Conservation (phyloP, 2,888 invertebrate genomes). For the Rugalucina vietnamica region DNA sequence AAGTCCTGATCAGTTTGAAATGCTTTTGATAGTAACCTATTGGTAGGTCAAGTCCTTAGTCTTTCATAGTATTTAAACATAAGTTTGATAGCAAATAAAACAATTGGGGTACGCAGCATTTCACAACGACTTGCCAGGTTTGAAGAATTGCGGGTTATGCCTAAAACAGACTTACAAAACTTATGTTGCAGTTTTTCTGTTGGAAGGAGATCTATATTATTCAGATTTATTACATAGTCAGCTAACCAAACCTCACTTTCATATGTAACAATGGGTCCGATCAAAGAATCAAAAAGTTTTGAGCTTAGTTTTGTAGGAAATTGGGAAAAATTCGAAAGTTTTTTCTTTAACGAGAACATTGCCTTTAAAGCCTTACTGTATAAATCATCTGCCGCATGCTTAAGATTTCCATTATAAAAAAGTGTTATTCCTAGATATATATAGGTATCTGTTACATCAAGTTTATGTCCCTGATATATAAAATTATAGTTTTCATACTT, state of each 20-base stretch:
- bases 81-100: neutral
- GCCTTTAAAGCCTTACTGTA: neutral
- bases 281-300: constrained; percentile 2
- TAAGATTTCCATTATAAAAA: constrained; percentile 7
- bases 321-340: neutral
- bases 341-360: neutral
- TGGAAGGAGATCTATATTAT: constrained; percentile 3
- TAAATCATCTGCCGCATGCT: neutral
- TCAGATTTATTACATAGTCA: neutral
- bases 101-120: neutral
- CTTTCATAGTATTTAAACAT: neutral
- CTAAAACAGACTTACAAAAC: neutral
- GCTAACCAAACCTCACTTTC: neutral
- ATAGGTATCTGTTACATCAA: neutral
- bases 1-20: neutral
- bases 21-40: neutral
- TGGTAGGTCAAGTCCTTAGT: neutral
- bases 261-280: neutral
- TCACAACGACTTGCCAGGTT: neutral
- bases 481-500: neutral
- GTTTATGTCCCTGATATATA: neutral
- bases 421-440: neutral
- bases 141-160: neutral
- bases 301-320: neutral
- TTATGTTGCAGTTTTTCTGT: neutral